A percentile compares a stretch with the other conserved stretches of the same genome.
Conservation (phyloP, 1,140 invertebrate species). For the Drosophila lowei region DNA sequence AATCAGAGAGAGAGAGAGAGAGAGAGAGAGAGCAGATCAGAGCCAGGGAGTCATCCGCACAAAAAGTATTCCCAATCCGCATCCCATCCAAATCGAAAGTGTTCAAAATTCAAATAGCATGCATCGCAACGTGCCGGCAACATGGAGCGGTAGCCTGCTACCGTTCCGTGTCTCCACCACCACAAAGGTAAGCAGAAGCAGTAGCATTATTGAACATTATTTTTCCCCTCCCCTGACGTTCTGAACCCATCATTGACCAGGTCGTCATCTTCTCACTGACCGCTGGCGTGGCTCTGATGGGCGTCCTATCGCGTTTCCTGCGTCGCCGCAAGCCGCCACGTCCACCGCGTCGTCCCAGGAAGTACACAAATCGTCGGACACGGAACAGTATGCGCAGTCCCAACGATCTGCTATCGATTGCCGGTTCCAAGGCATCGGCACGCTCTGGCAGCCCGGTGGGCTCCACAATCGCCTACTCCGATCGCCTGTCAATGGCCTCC, state of each 20-base stretch:
- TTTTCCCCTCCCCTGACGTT: neutral
- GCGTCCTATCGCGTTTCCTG: constrained; percentile 86
- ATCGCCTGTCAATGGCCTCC: constrained; percentile 86
- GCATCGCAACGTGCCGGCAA: constrained; percentile 57
- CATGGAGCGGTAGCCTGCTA: constrained; percentile 46
- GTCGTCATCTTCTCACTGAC: constrained; percentile 84
- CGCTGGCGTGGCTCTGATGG: constrained; percentile 85
- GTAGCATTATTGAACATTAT: neutral
- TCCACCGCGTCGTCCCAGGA: constrained; percentile 83
- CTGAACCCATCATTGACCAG: constrained; percentile 51
- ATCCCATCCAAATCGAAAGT: neutral
- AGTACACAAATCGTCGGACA: constrained; percentile 84
- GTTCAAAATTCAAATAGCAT: constrained; percentile 30
- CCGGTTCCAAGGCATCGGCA: constrained; percentile 84
- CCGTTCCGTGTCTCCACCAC: constrained; percentile 69
- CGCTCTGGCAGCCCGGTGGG: constrained; percentile 83
- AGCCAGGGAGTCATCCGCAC: constrained; percentile 1
- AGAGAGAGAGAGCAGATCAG: too few relatives aligned
- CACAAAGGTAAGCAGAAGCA: constrained; percentile 56
- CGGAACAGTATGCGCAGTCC: constrained; percentile 86
- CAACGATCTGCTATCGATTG: constrained; percentile 86
- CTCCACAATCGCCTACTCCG: constrained; percentile 85
- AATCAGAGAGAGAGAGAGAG: constrained; percentile 1
- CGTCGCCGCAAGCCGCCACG: constrained; percentile 85
- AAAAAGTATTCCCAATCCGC: neutral